Evolutionary conservation across 1,140 invertebrate species (phyloP), one percentile per base, ranked within the genome.

Genomic region (Drosophila biarmipes): DNA sequence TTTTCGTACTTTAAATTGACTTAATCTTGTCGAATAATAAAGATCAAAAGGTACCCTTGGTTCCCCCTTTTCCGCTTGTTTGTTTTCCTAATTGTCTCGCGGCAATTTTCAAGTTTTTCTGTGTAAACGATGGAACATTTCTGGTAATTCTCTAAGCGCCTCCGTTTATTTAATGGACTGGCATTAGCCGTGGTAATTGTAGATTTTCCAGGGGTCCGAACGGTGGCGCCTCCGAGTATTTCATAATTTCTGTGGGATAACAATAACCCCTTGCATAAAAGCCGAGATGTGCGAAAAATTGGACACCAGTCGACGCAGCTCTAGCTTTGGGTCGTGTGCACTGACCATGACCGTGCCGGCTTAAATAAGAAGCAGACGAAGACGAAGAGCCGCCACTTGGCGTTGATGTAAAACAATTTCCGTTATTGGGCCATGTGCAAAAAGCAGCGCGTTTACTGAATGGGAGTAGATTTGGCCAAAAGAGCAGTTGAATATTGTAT

Each of bases 331-430:
- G 54, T 61, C 40, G 76, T 89, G 89, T 86, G 89, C 89, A 91
- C 89, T 91, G 89, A 91, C 89, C 89, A 91, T 91, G 89, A 89
- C 90, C 80, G 82, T 91, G 89, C 61, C 71, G 80, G 64, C 29
- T 37, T 42, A 63, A 45, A 35, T 14, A 63, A 49, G 31, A 40
- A 42, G 10, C 42, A 64, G 55, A 58, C 31, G 37, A 69, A 42
- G 53, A 59, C 42, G 55, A 31, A 46, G 43, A 64, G 21, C 55
- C 51, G 34, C 48, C 42, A 55, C 63, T 87, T 82, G 75, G 64
- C 74, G 84, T 77, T 89, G 84, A 89, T 82, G 79, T 82, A 84
- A 66, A 79, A 77, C 84, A 74, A 89, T 89, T 89, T 89, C 84
- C 82, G 82, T 89, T 89, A 87, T 87, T 87, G 78, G 84, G 84